Percentiles rank a stretch among this genome's conserved stretches.
Conservation (phyloP, 2,888 invertebrate species). For the Abscondita cerata region DNA sequence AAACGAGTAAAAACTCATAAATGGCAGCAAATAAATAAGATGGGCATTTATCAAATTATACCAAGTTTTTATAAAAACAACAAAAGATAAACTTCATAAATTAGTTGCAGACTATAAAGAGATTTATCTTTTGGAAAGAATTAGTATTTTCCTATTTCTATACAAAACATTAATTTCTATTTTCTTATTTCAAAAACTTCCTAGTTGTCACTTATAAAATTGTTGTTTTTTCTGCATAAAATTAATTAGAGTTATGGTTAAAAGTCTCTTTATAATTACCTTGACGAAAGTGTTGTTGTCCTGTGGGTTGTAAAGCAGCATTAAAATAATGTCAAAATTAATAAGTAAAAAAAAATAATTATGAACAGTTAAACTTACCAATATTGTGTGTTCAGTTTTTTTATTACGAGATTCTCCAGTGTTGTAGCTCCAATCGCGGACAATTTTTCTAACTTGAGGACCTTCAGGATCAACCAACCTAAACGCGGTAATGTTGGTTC, state of each 20-base stretch:
- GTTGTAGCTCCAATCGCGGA: slow-evolving; percentile 43
- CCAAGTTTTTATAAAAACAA: slow-evolving; percentile 1
- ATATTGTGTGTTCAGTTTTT: slow-evolving; percentile 26
- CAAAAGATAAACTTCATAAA: slow-evolving; percentile 6
- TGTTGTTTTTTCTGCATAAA: no score
- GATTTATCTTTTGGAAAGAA: slow-evolving; percentile 4
- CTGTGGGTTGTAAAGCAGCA: slow-evolving; percentile 53
- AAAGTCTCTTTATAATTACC: slow-evolving; percentile 60
- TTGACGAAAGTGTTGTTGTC: slow-evolving; percentile 77
- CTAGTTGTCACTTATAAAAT: no score
- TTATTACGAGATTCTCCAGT: slow-evolving; percentile 37
- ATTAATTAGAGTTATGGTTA: no score
- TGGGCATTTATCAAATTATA: slow-evolving; percentile 3
- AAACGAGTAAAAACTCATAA: neutral
- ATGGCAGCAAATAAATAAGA: neutral
- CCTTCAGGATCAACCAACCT: slow-evolving; percentile 86
- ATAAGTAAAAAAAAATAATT: slow-evolving; percentile 1
- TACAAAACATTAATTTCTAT: neutral
- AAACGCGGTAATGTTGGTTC: slow-evolving; percentile 94
- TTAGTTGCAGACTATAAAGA: slow-evolving; percentile 9
- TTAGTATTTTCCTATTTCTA: neutral
- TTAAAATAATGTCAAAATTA: no score
- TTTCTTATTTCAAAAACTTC: no score
- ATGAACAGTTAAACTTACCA: slow-evolving; percentile 20
- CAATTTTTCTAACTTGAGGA: slow-evolving; percentile 71